Conservation (phyloP, 2,797 vertebrate genomes). For the Ptychobarbus kaznakovi region DNA sequence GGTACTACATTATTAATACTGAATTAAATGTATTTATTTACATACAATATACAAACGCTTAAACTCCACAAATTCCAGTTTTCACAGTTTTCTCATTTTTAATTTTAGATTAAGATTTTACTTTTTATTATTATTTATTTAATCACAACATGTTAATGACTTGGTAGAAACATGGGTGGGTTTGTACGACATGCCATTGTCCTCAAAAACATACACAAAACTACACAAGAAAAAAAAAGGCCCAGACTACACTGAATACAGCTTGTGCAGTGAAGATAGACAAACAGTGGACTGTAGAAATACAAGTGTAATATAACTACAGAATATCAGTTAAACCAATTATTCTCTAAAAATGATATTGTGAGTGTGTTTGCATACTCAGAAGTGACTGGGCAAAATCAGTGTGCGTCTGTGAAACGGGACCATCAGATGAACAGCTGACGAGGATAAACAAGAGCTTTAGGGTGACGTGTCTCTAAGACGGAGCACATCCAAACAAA, state of each 20-base stretch:
- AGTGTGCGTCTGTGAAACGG: constrained; percentile 6
- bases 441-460: constrained; percentile 56
- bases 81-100: too few relatives aligned
- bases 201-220: not conserved
- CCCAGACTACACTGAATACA: not conserved
- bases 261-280: not conserved
- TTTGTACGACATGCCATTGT: not conserved
- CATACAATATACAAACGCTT: too few relatives aligned
- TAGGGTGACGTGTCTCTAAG: constrained; percentile 49
- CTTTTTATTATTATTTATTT: too few relatives aligned
- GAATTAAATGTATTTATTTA: too few relatives aligned
- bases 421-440: constrained; percentile 54
- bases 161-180: not conserved
- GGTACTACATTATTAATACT: too few relatives aligned
- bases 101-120: too few relatives aligned
- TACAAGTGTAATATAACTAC: not conserved
- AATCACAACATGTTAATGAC: not conserved
- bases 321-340: not conserved
- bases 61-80: too few relatives aligned
- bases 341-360: not conserved
- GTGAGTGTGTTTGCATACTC: not conserved
- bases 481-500: constrained; percentile 54
- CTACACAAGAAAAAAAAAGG: not conserved
- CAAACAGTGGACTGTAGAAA: not conserved
- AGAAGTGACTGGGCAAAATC: constrained; percentile 17